These are phyloP conservation scores for Eospalax fontanierii DNA, from an alignment of 2,797 vertebrate species.

Conservation along the genomic window DNA sequence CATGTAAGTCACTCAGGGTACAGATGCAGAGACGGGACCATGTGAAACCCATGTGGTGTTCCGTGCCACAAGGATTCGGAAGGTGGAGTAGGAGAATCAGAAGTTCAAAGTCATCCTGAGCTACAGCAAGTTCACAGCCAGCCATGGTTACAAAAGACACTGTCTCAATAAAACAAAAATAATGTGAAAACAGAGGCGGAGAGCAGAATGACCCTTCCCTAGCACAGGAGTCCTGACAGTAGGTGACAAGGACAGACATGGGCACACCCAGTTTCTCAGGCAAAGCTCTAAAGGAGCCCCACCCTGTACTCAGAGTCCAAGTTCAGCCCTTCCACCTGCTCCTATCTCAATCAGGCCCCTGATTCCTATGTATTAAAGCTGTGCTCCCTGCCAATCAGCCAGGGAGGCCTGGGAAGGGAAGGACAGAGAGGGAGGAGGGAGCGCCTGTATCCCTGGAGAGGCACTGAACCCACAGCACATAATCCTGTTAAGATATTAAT, in stretches of 20 bases:
- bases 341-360: background rate
- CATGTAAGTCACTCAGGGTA: background rate
- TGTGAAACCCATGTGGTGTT: background rate
- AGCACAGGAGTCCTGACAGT: background rate
- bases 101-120: background rate
- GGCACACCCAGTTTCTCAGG: background rate
- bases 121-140: background rate
- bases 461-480: slow-evolving; percentile 11
- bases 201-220: background rate
- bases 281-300: background rate
- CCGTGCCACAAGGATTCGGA: background rate
- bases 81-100: background rate
- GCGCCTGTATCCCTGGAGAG: slow-evolving; percentile 13
- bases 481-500: slow-evolving; percentile 83
- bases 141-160: background rate
- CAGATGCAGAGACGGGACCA: background rate
- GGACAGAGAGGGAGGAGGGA: background rate
- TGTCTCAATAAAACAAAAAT: background rate
- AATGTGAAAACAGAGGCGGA: background rate
- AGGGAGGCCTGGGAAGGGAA: background rate
- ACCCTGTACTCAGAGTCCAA: background rate
- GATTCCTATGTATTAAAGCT: too few species aligned
- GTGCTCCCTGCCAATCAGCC: background rate
- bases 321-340: background rate
- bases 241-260: background rate